A percentile compares a stretch with the other conserved stretches of the same genome.
These are phyloP conservation scores for Pogonus chalceus DNA, from an alignment of 1,140 invertebrate species.

Conservation along the genomic window DNA sequence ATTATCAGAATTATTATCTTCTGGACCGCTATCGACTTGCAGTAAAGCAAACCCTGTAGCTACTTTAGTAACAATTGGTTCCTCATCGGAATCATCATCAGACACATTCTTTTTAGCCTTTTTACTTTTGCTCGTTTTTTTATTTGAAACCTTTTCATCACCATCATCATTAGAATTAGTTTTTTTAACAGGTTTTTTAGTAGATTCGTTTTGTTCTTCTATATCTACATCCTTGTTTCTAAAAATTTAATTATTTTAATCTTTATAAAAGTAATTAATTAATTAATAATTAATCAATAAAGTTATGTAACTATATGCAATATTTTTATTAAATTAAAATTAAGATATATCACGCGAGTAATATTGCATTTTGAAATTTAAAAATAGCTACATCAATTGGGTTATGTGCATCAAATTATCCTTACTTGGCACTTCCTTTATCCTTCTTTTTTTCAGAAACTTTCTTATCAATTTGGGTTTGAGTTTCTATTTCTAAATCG, in stretches of 20 bases:
- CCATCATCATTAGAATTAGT: constrained; percentile 1
- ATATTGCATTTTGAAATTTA: too few species aligned
- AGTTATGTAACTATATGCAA: not conserved
- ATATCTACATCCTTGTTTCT: not conserved
- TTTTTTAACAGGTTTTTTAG: constrained; percentile 6
- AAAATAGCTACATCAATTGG: not conserved
- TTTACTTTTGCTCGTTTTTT: constrained; percentile 21
- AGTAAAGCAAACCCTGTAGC: constrained; percentile 31
- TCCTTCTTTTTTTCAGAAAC: constrained; percentile 25
- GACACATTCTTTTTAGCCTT: constrained; percentile 29
- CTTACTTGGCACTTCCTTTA: constrained; percentile 16
- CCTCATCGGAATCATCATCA: constrained; percentile 32
- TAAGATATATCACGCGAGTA: too few species aligned
- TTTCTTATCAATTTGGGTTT: constrained; percentile 24
- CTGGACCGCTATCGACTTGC: constrained; percentile 34
- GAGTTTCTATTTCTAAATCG: constrained; percentile 24
- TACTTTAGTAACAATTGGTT: constrained; percentile 23
- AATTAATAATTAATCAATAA: not conserved
- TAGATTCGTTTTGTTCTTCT: not conserved
- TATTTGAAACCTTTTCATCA: constrained; percentile 18
- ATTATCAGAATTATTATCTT: constrained; percentile 35
- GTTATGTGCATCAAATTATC: constrained; percentile 8
- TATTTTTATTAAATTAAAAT: too few species aligned
- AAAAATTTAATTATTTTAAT: too few species aligned
- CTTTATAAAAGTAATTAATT: not conserved